phyloP scores from a whole-genome alignment of 2,888 invertebrate species.

The Trypoxylon attenuatum region DNA sequence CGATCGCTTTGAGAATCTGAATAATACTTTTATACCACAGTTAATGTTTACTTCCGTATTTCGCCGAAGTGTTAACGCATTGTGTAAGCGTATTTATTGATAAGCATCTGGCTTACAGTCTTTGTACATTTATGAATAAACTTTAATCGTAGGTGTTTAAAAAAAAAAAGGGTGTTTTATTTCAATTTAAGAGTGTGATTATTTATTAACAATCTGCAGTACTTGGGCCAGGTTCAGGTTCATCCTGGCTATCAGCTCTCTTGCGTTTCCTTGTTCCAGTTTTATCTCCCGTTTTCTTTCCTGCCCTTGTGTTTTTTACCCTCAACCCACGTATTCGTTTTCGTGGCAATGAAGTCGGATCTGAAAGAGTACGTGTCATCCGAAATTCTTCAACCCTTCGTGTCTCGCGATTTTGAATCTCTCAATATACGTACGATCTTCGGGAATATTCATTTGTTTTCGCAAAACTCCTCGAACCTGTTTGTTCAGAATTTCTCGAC shows the following conservation, averaged over 20 bases:
- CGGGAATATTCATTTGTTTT: constrained; percentile 70
- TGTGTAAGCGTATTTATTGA: constrained; percentile 69
- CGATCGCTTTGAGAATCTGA: constrained; percentile 41
- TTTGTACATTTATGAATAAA: constrained; percentile 66
- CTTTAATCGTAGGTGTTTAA: constrained; percentile 52
- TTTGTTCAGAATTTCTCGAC: constrained; percentile 84
- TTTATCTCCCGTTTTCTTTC: constrained; percentile 15
- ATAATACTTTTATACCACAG: constrained; percentile 45
- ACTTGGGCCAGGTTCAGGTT: not conserved
- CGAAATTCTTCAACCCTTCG: not conserved
- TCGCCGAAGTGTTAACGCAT: constrained; percentile 56
- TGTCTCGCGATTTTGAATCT: not conserved
- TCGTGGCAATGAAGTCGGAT: constrained; percentile 66
- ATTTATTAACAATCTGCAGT: not conserved
- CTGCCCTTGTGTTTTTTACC: constrained; percentile 18
- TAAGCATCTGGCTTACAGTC: constrained; percentile 56
- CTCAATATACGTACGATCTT: constrained; percentile 68
- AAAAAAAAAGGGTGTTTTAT: constrained; percentile 5
- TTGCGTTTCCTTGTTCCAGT: constrained; percentile 5
- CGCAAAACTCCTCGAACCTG: constrained; percentile 78
- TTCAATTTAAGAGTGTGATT: not conserved
- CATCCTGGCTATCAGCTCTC: constrained; percentile 6
- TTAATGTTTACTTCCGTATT: constrained; percentile 59
- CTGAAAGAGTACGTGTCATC: constrained; percentile 45
- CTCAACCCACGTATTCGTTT: constrained; percentile 52